Conservation (phyloP, 2,888 invertebrate genomes). For the Nesidiocoris tenuis region DNA sequence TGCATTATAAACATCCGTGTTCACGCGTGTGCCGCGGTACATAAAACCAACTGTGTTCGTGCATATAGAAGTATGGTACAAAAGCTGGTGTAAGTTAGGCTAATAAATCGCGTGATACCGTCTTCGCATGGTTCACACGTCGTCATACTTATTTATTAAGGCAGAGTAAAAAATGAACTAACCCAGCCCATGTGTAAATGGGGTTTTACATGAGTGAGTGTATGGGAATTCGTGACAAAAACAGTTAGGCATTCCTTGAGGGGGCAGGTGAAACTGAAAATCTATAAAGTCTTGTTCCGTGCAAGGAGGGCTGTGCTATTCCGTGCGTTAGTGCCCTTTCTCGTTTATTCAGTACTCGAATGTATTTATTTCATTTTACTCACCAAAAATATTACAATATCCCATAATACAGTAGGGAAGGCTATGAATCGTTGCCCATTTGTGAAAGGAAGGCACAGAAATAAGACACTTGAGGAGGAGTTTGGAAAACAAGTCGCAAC, state of each 20-base stretch:
- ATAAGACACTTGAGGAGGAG: conserved; percentile 39
- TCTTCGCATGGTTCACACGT: too few species aligned
- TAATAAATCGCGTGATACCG: too few species aligned
- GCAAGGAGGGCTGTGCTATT: conserved; percentile 42
- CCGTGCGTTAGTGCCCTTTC: conserved; percentile 39
- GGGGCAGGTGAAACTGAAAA: background rate
- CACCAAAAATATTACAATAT: conserved; percentile 43
- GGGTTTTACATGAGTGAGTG: too few species aligned
- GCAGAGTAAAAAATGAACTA: too few species aligned
- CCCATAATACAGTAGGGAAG: conserved; percentile 37
- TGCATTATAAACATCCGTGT: too few species aligned
- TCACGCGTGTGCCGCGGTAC: too few species aligned
- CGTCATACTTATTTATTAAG: too few species aligned
- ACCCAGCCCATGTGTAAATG: too few species aligned
- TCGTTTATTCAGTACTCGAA: background rate
- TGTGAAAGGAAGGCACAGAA: conserved; percentile 36
- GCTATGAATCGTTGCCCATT: conserved; percentile 42
- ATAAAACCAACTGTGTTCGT: too few species aligned
- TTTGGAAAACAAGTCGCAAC: background rate
- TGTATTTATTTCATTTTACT: conserved; percentile 25
- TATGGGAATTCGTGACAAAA: background rate
- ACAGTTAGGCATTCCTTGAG: conserved; percentile 19
- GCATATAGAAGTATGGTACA: too few species aligned
- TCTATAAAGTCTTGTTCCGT: conserved; percentile 36
- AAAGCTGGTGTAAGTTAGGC: too few species aligned